Evolutionary conservation across 2,797 vertebrate genomes (phyloP).

Genomic region (Anabas testudineus): DNA sequence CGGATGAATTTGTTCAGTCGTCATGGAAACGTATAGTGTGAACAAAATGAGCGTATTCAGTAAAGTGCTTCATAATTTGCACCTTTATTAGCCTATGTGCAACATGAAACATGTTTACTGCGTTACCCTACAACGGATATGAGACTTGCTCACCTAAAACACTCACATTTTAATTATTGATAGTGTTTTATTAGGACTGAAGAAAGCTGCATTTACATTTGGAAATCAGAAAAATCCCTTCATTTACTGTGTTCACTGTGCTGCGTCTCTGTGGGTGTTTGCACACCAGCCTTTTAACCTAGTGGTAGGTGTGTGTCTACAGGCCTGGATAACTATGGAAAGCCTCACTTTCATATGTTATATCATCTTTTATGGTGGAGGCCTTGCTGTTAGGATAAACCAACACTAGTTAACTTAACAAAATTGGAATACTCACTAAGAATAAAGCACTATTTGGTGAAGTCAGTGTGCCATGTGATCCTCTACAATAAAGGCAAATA

Average conservation of each 20-base stretch:
- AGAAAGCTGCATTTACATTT: neutral
- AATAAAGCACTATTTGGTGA: neutral
- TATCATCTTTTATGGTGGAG: neutral
- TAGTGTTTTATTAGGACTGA: neutral
- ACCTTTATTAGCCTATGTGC: neutral
- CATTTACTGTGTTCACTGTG: no score
- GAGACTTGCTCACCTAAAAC: no score
- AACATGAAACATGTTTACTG: neutral
- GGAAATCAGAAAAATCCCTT: no score
- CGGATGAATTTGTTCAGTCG: neutral
- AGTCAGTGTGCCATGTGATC: neutral
- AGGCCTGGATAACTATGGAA: neutral
- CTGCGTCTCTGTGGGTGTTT: neutral
- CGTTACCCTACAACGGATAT: neutral
- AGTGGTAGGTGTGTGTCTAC: neutral
- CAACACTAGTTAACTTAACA: neutral
- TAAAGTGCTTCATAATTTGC: neutral
- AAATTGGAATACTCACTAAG: neutral
- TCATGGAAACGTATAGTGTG: slow-evolving; percentile 11
- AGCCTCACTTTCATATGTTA: neutral
- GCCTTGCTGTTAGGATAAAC: neutral
- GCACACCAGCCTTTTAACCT: neutral
- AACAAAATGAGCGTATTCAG: no score
- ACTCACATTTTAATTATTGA: no score
- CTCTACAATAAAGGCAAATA: neutral